Conservation (phyloP, 2,113 vertebrate genomes). For the Osmerus mordax region DNA sequence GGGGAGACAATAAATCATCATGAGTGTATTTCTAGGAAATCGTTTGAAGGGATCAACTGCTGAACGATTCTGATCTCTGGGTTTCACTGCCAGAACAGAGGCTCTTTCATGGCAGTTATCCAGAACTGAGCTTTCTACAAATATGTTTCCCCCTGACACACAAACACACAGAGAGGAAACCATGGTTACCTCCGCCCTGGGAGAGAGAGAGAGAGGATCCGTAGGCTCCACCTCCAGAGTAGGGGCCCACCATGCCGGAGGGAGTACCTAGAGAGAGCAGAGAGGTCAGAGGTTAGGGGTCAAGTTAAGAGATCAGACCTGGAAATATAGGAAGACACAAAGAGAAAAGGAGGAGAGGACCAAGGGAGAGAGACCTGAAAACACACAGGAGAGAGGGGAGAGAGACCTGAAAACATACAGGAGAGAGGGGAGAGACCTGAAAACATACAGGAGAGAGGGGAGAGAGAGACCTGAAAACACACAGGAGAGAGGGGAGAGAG, state of each 20-base stretch:
- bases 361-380: conserved; percentile 5
- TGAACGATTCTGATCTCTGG: no score
- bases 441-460: conserved; percentile 3
- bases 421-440: conserved; percentile 3
- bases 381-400: conserved; percentile 1
- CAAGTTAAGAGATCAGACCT: no score
- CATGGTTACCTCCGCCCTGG: conserved; percentile 69
- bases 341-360: background rate
- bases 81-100: no score
- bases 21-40: no score
- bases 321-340: background rate
- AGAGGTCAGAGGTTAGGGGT: no score
- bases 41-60: no score
- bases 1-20: background rate
- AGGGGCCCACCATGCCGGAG: conserved; percentile 72
- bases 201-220: conserved; percentile 72
- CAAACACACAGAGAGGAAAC: conserved; percentile 15
- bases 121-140: no score
- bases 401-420: background rate
- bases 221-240: conserved; percentile 74
- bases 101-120: no score
- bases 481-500: background rate
- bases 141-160: no score
- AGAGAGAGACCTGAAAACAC: background rate
- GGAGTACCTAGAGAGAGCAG: conserved; percentile 62